Base-by-base conservation (phyloP, 1,140 invertebrate species). In the Calosoma granatense region DNA sequence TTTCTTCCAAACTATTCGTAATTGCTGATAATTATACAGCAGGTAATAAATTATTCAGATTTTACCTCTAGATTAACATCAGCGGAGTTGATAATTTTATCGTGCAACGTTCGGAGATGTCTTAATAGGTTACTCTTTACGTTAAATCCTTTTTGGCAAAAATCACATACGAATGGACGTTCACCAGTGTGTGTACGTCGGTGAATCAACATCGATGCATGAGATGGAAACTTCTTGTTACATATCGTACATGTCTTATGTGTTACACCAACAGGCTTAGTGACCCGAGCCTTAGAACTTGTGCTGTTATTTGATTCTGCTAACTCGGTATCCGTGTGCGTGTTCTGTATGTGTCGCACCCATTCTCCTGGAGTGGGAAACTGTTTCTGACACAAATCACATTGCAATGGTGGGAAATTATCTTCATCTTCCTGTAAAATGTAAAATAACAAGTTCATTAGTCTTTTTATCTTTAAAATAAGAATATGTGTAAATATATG, bases 241-340 rank as follows among this genome's bases (percentile, higher is more conserved):
- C 86, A 88, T 61, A 82, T 78, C 58, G 79, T 74, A 67, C 86
- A 87, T 57, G 78, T 75, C 69, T 86, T 85, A 66, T 82, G 82
- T 72, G 21, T 56, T 15, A 56, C 20, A 36, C 39, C 26, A 22
- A 58, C 22, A 1, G 57, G 22, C 22, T 43, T 55, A 55, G 3
- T 39, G 56, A 3, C 3, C 17, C 41, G 6, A 9, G 41, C 3
- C 17, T 80, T 80, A 62, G 79, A 79, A 61, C 78, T 78, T 56
- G 79, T 77, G 61, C 80, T 81, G 72, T 84, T 87, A 70, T 89
- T 90, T 74, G 83, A 86, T 64, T 87, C 72, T 63, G 87, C 86
- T 70, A 91, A 72, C 76, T 91, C 87, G 70, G 86, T 82, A 66
- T 90, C 88, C 0, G 88, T 90, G 69, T 91, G 88, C 55, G 85